Evolutionary conservation across 2,113 vertebrate genomes (phyloP), one percentile per base, ranked within the genome.

Genomic region (Xiphophorus maculatus): DNA sequence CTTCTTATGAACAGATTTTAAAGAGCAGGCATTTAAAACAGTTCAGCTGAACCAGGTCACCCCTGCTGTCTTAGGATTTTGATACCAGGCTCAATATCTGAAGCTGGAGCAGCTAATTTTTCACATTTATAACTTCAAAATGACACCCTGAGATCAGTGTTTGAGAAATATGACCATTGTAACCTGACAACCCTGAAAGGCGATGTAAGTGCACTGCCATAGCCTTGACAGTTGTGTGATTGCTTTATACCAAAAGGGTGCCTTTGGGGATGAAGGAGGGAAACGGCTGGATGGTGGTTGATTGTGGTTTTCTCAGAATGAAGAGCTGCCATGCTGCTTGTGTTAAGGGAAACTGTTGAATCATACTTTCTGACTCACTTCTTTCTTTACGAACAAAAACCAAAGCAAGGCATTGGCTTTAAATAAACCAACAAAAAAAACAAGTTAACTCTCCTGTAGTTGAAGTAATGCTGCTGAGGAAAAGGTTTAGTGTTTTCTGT

Each of bases 151-250:
- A 70, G 58, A 66, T 77, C 76, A 58, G 40, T 0, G 32, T 74
- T 68, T 66, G 62, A 71, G 22, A 54, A 54, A 54, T 54, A 54
- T 54, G 19, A 84, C 82, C 75, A 72, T 74, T 74, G 72, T 81
- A 66, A 68, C 13, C 58, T 2, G 22, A 63, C 48, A 75, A 82
- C 65, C 77, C 66, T 74, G 71, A 79, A 77, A 75, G 70, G 71
- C 82, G 85, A 85, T 87, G 77, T 63, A 84, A 82, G 79, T 66
- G 76, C 63, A 3, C 67, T 76, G 79, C 76, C 83, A 77, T 14
- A 58, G 73, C 73, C 65, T 25, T 48, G 65, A 58, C 73, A 74
- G 48, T 54, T 54, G 66, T 60, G 35, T 74, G 81, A 87, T 80
- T 79, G 74, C 79, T 84, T 73, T 70, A 68, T 66, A 70, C 48